These are phyloP conservation scores for Sphaerodactylus townsendi DNA, from an alignment of 2,113 vertebrate species.

Conservation along the genomic window DNA sequence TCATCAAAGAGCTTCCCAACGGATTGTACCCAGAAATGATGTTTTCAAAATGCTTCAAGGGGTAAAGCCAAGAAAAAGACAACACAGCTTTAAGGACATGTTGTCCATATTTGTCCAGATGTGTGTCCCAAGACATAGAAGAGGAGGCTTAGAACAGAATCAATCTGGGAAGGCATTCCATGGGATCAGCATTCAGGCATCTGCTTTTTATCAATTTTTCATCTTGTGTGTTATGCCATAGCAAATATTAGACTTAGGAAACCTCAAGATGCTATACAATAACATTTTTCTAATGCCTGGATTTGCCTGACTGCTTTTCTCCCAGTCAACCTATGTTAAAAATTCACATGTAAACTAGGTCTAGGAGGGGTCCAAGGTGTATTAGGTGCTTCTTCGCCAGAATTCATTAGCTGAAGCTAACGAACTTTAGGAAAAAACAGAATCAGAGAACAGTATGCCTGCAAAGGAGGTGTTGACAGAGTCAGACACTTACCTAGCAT, in stretches of 20 bases:
- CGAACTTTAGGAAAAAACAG: neutral
- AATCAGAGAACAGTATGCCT: neutral
- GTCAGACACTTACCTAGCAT: neutral
- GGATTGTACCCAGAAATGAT: neutral
- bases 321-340: neutral
- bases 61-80: constrained; percentile 44
- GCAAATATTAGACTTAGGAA: constrained; percentile 56
- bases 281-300: neutral
- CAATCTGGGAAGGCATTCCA: constrained; percentile 59
- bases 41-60: constrained; percentile 60
- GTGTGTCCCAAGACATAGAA: constrained; percentile 46
- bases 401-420: neutral
- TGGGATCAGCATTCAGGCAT: constrained; percentile 59
- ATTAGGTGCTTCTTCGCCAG: neutral
- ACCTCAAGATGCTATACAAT: neutral
- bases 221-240: constrained; percentile 46
- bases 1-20: neutral
- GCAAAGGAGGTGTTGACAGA: neutral
- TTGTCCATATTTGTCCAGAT: constrained; percentile 54
- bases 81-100: constrained; percentile 40
- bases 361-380: neutral
- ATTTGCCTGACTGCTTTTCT: neutral
- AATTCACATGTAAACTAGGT: neutral
- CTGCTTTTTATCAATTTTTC: constrained; percentile 62
- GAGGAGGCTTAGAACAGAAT: constrained; percentile 43